Percentiles rank a stretch among this genome's conserved stretches.
Conservation (phyloP, 2,888 invertebrate genomes). For the Drosophila hamatofila region DNA sequence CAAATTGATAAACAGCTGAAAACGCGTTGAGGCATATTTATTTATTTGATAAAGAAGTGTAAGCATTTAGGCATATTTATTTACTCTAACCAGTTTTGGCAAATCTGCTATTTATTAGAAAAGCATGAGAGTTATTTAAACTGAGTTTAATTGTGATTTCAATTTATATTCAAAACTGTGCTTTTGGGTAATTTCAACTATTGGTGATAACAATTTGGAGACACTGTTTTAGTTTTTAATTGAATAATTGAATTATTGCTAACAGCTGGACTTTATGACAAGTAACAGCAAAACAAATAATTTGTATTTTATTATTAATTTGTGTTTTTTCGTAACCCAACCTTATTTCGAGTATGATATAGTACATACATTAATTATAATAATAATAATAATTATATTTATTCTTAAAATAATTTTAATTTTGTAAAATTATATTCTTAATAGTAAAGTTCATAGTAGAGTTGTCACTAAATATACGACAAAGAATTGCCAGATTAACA, state of each 20-base stretch:
- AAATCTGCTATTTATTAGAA: neutral
- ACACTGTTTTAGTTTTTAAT: neutral
- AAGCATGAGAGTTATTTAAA: neutral
- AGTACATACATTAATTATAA: no score
- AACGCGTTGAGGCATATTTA: neutral
- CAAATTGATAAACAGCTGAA: conserved; percentile 13
- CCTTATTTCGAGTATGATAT: no score
- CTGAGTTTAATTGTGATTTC: neutral
- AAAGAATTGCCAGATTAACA: no score
- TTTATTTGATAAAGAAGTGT: conserved; percentile 4
- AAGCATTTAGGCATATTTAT: neutral
- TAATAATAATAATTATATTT: no score
- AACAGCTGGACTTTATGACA: neutral
- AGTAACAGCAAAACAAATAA: neutral
- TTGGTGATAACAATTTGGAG: neutral
- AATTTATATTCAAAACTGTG: neutral
- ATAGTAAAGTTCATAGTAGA: no score
- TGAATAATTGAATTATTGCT: neutral
- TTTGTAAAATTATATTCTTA: no score
- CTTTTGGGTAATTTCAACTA: no score
- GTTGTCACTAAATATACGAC: no score
- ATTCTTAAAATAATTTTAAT: no score
- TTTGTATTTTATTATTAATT: neutral
- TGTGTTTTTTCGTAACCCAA: no score
- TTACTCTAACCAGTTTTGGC: neutral